phyloP scores from a whole-genome alignment of 2,888 invertebrate genomes.

The Euplagia quadripunctaria region DNA sequence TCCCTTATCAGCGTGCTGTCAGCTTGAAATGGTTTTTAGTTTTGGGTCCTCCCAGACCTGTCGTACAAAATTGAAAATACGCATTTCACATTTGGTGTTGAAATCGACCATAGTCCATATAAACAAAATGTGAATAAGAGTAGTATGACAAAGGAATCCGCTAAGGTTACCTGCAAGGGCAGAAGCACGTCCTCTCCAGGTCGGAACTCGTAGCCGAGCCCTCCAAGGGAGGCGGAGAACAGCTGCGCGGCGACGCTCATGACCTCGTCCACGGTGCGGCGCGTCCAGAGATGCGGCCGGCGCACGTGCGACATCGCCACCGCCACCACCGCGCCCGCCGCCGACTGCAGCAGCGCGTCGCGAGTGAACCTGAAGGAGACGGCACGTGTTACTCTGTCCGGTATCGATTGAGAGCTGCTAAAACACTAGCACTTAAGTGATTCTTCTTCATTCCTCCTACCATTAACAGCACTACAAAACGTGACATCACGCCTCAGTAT shows the following conservation, averaged over 20 bases:
- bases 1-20: too few species aligned
- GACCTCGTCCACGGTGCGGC: constrained; percentile 85
- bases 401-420: background rate
- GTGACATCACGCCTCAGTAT: too few species aligned
- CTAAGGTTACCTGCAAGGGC: constrained; percentile 71
- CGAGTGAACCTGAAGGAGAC: constrained; percentile 76
- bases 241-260: constrained; percentile 83
- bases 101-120: too few species aligned
- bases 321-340: constrained; percentile 86
- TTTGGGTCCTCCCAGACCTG: too few species aligned
- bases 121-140: too few species aligned
- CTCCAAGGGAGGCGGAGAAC: constrained; percentile 79
- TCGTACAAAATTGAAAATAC: too few species aligned
- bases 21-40: too few species aligned
- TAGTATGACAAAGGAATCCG: background rate
- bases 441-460: too few species aligned
- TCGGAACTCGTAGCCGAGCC: constrained; percentile 85
- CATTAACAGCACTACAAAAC: too few species aligned
- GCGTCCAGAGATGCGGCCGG: constrained; percentile 87
- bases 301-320: constrained; percentile 88
- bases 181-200: constrained; percentile 87
- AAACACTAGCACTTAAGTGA: too few species aligned
- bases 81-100: too few species aligned
- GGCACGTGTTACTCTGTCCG: background rate
- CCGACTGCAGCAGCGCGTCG: constrained; percentile 82